Evolutionary conservation across 1,140 invertebrate genomes (phyloP).

Genomic region (Eciton burchellii): DNA sequence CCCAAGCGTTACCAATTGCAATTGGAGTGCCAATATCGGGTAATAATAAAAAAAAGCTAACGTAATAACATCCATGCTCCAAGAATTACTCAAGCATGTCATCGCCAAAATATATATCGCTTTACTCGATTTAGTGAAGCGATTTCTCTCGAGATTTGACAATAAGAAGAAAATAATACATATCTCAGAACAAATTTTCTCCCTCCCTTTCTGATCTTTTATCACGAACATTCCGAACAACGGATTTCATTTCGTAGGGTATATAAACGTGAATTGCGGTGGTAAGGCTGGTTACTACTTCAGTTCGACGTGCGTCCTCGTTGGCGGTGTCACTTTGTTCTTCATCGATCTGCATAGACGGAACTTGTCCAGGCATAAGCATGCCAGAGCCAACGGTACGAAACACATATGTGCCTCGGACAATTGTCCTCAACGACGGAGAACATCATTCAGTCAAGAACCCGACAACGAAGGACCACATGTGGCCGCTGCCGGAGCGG

Average conservation of each 20-base stretch:
- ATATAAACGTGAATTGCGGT: conserved; percentile 91
- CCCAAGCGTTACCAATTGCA: conserved; percentile 93
- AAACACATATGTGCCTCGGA: conserved; percentile 87
- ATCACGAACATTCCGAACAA: not conserved
- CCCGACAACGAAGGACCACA: conserved; percentile 85
- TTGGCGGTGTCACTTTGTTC: conserved; percentile 92
- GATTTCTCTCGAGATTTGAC: no score
- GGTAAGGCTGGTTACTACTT: conserved; percentile 93
- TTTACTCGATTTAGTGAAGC: not conserved
- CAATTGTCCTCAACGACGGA: conserved; percentile 86
- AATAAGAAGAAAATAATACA: no score
- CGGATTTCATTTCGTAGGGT: conserved; percentile 86
- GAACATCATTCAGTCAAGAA: conserved; percentile 87
- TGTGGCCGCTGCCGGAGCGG: conserved; percentile 80
- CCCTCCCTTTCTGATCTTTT: no score
- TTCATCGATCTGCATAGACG: conserved; percentile 92
- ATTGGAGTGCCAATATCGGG: conserved; percentile 94
- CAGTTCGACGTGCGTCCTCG: conserved; percentile 91
- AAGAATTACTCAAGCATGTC: not conserved
- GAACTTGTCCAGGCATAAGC: conserved; percentile 89
- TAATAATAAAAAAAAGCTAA: conserved; percentile 85
- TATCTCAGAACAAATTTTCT: no score
- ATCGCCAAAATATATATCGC: conserved; percentile 22
- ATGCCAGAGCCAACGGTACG: conserved; percentile 87
- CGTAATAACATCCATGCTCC: not conserved